These are phyloP conservation scores for Avahi laniger DNA, from an alignment of 2,797 vertebrate genomes.

Conservation along the genomic window DNA sequence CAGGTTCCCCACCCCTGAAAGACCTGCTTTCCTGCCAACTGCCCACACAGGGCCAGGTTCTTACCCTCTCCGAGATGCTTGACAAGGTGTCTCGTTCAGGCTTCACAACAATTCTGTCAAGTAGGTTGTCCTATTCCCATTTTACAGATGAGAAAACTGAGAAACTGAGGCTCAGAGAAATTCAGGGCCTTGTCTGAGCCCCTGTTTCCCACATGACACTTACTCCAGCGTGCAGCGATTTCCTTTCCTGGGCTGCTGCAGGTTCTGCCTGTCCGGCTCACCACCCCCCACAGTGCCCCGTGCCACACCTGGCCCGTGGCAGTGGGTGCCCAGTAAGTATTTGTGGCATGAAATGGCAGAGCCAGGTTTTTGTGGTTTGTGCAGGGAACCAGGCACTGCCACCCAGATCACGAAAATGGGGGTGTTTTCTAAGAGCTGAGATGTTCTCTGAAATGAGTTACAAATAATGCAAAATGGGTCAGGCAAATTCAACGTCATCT, in stretches of 20 bases:
- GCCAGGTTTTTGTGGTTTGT: background rate
- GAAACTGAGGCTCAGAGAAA: background rate
- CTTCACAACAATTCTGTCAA: background rate
- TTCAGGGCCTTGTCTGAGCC: no score
- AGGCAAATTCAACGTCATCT: background rate
- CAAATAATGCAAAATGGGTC: no score
- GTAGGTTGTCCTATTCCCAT: background rate
- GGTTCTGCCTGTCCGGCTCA: background rate
- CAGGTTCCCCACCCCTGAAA: background rate
- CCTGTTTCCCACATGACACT: background rate
- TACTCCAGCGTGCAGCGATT: rapidly evolving
- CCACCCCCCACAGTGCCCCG: rapidly evolving
- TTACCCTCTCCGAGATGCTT: background rate
- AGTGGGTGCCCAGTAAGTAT: background rate
- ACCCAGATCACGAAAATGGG: background rate
- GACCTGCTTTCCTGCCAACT: no score
- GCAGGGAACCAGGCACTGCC: rapidly evolving
- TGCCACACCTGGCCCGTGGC: rapidly evolving
- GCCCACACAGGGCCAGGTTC: background rate
- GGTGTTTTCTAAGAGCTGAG: background rate
- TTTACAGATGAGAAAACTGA: background rate
- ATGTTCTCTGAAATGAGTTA: background rate
- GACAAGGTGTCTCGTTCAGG: background rate
- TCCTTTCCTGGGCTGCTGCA: no score
- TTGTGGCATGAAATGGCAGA: background rate